Evolutionary conservation across 1,140 invertebrate species (phyloP).

Genomic region (Meloidogyne hapla): DNA sequence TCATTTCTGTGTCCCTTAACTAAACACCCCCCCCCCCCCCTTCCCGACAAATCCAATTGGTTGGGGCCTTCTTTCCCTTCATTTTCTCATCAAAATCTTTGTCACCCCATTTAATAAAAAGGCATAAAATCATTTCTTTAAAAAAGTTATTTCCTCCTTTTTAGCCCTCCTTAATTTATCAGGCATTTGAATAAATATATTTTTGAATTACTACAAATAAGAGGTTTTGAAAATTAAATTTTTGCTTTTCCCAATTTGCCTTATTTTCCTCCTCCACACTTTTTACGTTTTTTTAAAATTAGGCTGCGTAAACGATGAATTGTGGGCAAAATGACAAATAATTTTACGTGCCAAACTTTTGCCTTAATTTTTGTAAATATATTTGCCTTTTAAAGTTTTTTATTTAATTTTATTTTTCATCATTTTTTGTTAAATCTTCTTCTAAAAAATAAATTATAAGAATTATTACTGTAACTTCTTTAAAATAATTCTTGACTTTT

Average conservation of each 20-base stretch:
- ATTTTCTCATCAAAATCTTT: conserved; percentile 1
- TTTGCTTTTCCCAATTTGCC: conserved; percentile 1
- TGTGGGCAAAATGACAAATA: background rate
- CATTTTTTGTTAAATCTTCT: background rate
- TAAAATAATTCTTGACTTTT: no score
- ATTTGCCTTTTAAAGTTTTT: background rate
- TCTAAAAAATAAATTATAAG: no score
- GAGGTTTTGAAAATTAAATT: conserved; percentile 6
- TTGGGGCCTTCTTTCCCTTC: background rate
- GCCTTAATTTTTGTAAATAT: background rate
- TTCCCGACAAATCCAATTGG: conserved; percentile 22
- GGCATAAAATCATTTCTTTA: conserved; percentile 11
- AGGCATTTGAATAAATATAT: background rate
- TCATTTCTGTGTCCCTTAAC: conserved; percentile 14
- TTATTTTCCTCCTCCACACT: background rate
- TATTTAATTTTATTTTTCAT: background rate
- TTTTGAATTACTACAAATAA: background rate
- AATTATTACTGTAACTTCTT: no score
- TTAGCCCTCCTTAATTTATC: background rate
- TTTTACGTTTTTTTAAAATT: conserved; percentile 6
- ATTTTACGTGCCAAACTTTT: conserved; percentile 1
- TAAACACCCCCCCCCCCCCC: background rate
- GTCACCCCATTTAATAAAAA: conserved; percentile 11
- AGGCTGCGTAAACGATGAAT: conserved; percentile 5
- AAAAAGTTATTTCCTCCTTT: background rate